These are phyloP conservation scores for Leptodactylus fuscus DNA, from an alignment of 2,113 vertebrate species.

Conservation along the genomic window DNA sequence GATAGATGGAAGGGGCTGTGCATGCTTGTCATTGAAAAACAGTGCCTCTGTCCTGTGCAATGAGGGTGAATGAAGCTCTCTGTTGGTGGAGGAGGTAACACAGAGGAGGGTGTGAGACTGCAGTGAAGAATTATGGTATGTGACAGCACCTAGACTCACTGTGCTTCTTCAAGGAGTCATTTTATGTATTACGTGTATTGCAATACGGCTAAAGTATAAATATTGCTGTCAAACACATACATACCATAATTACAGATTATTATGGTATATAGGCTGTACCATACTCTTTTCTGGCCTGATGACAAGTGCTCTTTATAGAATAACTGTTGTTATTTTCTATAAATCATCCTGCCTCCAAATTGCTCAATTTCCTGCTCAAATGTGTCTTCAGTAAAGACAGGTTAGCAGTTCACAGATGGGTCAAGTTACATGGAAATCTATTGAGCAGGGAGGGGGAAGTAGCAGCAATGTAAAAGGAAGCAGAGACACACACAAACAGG, in stretches of 20 bases:
- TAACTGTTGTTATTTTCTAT: too few relatives aligned
- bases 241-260: not conserved
- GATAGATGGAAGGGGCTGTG: constrained; percentile 16
- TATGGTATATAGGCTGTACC: too few relatives aligned
- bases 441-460: too few relatives aligned
- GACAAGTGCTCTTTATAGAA: too few relatives aligned
- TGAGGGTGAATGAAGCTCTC: not conserved
- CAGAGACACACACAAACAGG: too few relatives aligned
- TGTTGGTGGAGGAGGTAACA: not conserved
- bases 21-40: not conserved
- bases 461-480: too few relatives aligned
- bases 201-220: not conserved
- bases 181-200: not conserved
- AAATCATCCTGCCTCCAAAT: too few relatives aligned
- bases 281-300: too few relatives aligned
- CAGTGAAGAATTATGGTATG: not conserved
- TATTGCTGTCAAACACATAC: not conserved
- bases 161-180: not conserved
- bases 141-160: not conserved
- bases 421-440: too few relatives aligned
- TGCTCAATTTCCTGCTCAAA: too few relatives aligned
- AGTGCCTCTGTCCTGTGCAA: not conserved
- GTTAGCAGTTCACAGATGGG: too few relatives aligned
- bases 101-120: not conserved
- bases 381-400: too few relatives aligned